Evolutionary conservation across 2,113 vertebrate species (phyloP), one percentile per base, ranked within the genome.

Genomic region (Anser brachyrhynchus): DNA sequence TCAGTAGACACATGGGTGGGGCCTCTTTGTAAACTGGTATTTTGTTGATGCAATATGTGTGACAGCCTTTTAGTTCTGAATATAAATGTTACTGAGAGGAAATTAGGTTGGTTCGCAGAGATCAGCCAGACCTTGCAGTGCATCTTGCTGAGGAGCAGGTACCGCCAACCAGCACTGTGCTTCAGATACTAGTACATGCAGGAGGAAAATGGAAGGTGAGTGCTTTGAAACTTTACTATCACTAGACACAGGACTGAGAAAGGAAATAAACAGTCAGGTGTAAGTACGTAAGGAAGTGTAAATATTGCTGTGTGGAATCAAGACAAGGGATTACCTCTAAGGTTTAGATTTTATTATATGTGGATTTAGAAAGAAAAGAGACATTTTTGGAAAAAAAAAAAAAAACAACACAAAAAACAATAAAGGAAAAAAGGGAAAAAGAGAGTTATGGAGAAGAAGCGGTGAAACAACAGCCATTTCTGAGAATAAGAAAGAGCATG

Each of bases 171-270:
- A 85, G 33, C 37, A 20, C 49, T 75, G 79, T 41, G 29, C 70
- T 92, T 79, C 59, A 29, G 77, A 89, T 11, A 91, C 55, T 33
- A 78, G 87, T 92, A 67, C 77, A 94, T 91, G 85, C 70, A 21
- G 69, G 95, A 94, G 87, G 86, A 95, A 95, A 95, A 97, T 97
- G 97, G 97, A 97, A 96, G 96, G 97, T 97, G 78, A 96, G 96
- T 90, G 35, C 43, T 71, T 86, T 66, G 22, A 87, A 95, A 85
- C 20, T 91, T 95, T 86, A 39, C 28, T 95, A 49, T 75, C 29
- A 23, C 26, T 86, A 94, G 55, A 61, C 17, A 51, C 17, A 46
- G 25, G 61, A 51, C 19, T 87, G 62, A 73, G 92, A 76, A n/a
- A 0, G 6, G 39, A 69, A 75, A 64, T 64, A 81, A 59, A 55